phyloP scores from a whole-genome alignment of 2,797 vertebrate species.

The Poeciliopsis turneri region DNA sequence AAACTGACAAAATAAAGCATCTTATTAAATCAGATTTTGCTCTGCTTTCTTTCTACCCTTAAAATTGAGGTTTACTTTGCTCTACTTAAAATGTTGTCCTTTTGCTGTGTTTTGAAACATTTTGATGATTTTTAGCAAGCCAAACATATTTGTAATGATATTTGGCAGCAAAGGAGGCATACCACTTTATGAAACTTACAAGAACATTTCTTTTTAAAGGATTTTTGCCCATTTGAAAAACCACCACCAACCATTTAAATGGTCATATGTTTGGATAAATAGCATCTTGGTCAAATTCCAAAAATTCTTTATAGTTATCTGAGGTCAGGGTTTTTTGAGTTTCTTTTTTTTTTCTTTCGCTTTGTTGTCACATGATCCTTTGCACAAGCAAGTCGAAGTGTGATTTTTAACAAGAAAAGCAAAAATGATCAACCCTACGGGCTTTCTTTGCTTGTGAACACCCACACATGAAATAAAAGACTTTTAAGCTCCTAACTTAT shows the following conservation, averaged over 20 bases:
- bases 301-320: conserved; percentile 22
- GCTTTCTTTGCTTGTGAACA: conserved; percentile 44
- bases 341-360: neutral
- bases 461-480: conserved; percentile 24
- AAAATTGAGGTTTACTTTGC: neutral
- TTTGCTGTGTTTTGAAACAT: neutral
- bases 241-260: conserved; percentile 17
- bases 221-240: neutral
- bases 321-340: conserved; percentile 22
- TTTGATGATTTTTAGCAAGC: neutral
- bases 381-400: conserved; percentile 47
- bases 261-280: conserved; percentile 20
- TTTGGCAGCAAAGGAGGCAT: neutral
- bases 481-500: conserved; percentile 36
- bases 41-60: neutral
- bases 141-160: neutral
- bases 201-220: neutral
- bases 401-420: conserved; percentile 51
- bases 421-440: conserved; percentile 52
- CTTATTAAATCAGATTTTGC: neutral
- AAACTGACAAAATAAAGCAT: neutral
- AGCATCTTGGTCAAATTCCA: neutral
- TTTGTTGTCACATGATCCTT: conserved; percentile 34
- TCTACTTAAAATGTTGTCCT: neutral
- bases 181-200: neutral